phyloP scores from a whole-genome alignment of 2,797 vertebrate species.

The Mastacembelus armatus region DNA sequence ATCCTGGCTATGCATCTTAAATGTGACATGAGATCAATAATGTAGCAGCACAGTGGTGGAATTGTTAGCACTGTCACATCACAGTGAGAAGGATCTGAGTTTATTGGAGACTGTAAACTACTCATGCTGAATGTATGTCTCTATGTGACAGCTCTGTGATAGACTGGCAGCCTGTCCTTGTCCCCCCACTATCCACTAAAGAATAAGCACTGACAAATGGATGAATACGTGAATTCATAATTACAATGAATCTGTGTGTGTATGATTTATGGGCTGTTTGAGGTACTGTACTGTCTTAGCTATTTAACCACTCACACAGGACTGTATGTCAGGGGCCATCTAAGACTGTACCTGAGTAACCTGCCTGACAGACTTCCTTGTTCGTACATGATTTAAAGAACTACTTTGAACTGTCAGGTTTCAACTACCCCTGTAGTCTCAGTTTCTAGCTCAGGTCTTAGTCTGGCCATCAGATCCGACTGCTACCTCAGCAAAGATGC shows the following conservation, averaged over 20 bases:
- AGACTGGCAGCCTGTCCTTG: no score
- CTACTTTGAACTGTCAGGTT: slow-evolving; percentile 68
- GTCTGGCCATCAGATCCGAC: slow-evolving; percentile 59
- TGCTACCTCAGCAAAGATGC: slow-evolving; percentile 56
- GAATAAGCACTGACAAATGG: no score
- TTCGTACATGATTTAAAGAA: slow-evolving; percentile 70
- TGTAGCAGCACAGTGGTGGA: no score
- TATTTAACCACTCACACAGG: slow-evolving; percentile 19
- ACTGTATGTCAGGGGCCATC: slow-evolving; percentile 23
- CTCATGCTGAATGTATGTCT: no score
- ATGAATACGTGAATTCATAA: no score
- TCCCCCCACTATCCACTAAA: no score
- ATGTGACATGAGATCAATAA: not conserved
- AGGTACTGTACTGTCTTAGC: not conserved
- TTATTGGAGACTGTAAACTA: no score
- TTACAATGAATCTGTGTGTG: not conserved
- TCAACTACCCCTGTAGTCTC: slow-evolving; percentile 66
- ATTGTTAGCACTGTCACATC: no score
- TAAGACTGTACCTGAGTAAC: slow-evolving; percentile 12
- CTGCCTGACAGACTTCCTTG: slow-evolving; percentile 38
- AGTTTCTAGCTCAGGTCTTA: slow-evolving; percentile 57
- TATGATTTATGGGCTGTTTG: not conserved
- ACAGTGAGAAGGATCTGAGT: no score
- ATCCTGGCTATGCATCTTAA: not conserved
- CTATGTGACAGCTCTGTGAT: no score